These are phyloP conservation scores for Ametastegia equiseti DNA, from an alignment of 2,888 invertebrate species.

Conservation along the genomic window DNA sequence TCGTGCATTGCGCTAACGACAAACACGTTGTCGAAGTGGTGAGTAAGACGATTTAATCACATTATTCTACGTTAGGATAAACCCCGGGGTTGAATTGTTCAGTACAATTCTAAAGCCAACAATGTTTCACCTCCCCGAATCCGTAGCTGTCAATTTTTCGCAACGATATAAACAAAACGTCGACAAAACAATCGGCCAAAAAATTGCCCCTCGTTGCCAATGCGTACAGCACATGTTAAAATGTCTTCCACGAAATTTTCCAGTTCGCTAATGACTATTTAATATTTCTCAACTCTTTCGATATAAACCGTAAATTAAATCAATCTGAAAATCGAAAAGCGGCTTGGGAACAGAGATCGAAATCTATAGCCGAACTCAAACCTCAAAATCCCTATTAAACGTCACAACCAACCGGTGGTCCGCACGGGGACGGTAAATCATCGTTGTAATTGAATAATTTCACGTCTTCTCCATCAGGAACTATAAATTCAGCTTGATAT, in stretches of 20 bases:
- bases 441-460: neutral
- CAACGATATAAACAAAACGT: constrained; percentile 36
- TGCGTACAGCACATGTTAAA: constrained; percentile 55
- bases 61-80: constrained; percentile 4
- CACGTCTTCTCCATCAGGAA: neutral
- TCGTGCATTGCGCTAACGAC: constrained; percentile 63
- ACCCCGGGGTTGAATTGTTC: neutral
- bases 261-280: constrained; percentile 38
- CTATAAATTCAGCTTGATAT: neutral
- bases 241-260: constrained; percentile 57
- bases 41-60: constrained; percentile 60
- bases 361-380: neutral
- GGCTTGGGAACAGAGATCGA: neutral
- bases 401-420: neutral
- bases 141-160: neutral
- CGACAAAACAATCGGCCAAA: constrained; percentile 57
- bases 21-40: constrained; percentile 73
- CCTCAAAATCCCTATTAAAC: constrained; percentile 45
- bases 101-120: neutral
- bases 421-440: neutral
- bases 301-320: neutral
- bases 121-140: neutral
- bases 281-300: neutral
- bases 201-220: constrained; percentile 57
- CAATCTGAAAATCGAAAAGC: neutral